A percentile compares a stretch with the other conserved stretches of the same genome.
These are phyloP conservation scores for Parasteatoda tepidariorum DNA, from an alignment of 1,140 invertebrate genomes.

Conservation along the genomic window DNA sequence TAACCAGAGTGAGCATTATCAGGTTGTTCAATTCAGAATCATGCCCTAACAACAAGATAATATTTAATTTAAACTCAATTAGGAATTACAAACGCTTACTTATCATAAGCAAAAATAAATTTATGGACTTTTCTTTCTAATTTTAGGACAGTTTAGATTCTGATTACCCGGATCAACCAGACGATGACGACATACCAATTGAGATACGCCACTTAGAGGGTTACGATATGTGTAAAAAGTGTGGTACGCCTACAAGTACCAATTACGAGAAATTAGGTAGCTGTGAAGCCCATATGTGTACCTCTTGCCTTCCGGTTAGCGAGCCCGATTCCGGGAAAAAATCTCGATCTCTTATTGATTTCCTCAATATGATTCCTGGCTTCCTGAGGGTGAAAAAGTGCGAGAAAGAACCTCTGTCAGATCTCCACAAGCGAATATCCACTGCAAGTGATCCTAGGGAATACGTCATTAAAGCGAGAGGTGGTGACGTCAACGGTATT, in stretches of 20 bases:
- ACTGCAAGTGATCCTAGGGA: conserved; percentile 61
- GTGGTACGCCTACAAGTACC: neutral
- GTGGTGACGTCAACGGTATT: conserved; percentile 55
- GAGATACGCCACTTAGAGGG: conserved; percentile 88
- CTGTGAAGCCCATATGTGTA: conserved; percentile 32
- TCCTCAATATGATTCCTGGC: conserved; percentile 72
- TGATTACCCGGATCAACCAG: conserved; percentile 26
- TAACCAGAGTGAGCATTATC: no score
- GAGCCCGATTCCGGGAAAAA: conserved; percentile 70
- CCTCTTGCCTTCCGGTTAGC: conserved; percentile 27
- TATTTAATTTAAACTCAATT: no score
- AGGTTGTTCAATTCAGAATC: no score
- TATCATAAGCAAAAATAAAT: no score
- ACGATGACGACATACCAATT: conserved; percentile 81
- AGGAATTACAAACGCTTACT: no score
- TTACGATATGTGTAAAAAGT: conserved; percentile 41
- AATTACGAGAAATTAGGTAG: conserved; percentile 65
- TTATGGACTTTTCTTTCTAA: neutral
- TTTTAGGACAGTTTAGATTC: conserved; percentile 36
- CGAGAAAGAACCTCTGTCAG: conserved; percentile 67
- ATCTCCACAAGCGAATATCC: conserved; percentile 68
- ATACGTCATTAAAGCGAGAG: conserved; percentile 51
- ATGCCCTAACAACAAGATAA: no score
- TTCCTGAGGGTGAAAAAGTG: conserved; percentile 61
- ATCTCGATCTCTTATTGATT: conserved; percentile 83